Percentiles rank a stretch among this genome's conserved stretches.
Conservation (phyloP, 2,888 invertebrate species). For the Nyleta sp. region DNA sequence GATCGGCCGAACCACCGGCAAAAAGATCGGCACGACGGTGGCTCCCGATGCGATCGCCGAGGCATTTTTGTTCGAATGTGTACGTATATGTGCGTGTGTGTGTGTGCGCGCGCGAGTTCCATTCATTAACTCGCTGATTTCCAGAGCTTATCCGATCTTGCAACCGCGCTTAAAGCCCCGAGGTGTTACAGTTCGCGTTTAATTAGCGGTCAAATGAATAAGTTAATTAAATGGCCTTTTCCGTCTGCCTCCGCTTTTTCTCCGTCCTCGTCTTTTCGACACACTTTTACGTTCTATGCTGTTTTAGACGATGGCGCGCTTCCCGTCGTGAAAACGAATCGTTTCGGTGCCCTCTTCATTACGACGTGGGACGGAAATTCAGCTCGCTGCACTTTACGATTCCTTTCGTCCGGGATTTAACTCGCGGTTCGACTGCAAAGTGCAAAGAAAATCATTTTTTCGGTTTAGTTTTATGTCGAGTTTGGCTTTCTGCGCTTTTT, state of each 20-base stretch:
- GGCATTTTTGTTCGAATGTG: slow-evolving; percentile 66
- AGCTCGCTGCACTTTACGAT: slow-evolving; percentile 33
- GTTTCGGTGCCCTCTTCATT: slow-evolving; percentile 64
- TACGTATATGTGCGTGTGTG: neutral
- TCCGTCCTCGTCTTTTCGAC: slow-evolving; percentile 5
- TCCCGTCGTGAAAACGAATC: slow-evolving; percentile 68
- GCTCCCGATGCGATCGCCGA: slow-evolving; percentile 54
- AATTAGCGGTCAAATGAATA: slow-evolving; percentile 80
- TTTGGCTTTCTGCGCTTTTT: too few species aligned
- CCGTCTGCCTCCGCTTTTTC: neutral
- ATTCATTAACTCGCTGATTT: slow-evolving; percentile 72
- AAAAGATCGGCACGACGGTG: slow-evolving; percentile 66
- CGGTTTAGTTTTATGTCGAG: neutral
- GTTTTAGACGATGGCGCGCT: slow-evolving; percentile 58
- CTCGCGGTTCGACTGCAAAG: neutral
- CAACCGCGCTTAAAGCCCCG: slow-evolving; percentile 70
- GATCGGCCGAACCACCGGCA: slow-evolving; percentile 63
- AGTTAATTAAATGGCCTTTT: slow-evolving; percentile 76
- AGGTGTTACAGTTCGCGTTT: slow-evolving; percentile 81
- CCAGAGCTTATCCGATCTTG: slow-evolving; percentile 75
- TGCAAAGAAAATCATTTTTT: neutral
- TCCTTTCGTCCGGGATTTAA: neutral
- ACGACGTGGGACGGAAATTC: slow-evolving; percentile 32
- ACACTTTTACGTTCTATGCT: slow-evolving; percentile 27
- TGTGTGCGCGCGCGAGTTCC: slow-evolving; percentile 60